Evolutionary conservation across 2,797 vertebrate genomes (phyloP).

Genomic region (Eremophila alpestris): DNA sequence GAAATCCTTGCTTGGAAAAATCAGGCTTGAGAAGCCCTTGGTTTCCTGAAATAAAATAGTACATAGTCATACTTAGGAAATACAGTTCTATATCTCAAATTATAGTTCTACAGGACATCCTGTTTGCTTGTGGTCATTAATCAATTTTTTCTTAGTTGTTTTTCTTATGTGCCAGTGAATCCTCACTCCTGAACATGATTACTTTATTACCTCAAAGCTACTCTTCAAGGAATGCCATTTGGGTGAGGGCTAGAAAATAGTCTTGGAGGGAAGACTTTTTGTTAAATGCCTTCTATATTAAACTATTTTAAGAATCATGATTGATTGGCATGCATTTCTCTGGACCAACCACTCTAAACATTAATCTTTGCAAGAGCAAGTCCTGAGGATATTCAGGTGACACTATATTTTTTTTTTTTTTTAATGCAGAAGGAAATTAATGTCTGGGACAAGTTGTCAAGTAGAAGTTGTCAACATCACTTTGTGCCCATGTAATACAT

Average conservation of each 20-base stretch:
- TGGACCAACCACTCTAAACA: background rate
- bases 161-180: background rate
- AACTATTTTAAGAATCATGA: background rate
- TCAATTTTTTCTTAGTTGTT: background rate
- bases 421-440: constrained; percentile 23
- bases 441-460: constrained; percentile 14
- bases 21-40: background rate
- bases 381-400: background rate
- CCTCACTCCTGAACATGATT: background rate
- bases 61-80: background rate
- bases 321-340: background rate
- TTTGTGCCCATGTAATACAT: background rate
- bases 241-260: background rate
- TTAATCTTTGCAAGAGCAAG: background rate
- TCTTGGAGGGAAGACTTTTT: background rate
- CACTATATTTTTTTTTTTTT: background rate
- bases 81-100: background rate
- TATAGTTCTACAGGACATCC: background rate
- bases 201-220: background rate
- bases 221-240: background rate
- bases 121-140: background rate
- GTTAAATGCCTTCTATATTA: background rate
- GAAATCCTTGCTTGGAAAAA: background rate
- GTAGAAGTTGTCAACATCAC: background rate
- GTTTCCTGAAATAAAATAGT: background rate